A percentile compares a stretch with the other conserved stretches of the same genome.
phyloP scores from a whole-genome alignment of 2,888 invertebrate genomes.

The Phymatocera aterrima region DNA sequence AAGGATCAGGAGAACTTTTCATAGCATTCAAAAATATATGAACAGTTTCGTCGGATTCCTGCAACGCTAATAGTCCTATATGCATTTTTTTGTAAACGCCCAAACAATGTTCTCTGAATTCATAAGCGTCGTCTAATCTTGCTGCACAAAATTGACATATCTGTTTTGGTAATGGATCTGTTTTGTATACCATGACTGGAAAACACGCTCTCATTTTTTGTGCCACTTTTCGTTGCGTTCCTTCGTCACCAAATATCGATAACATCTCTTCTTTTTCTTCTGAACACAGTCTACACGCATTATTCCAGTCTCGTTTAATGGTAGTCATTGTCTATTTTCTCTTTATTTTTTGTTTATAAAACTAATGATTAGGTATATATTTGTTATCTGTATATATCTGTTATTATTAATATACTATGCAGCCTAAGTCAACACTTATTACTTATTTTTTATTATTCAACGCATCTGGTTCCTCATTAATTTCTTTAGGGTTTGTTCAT shows the following conservation, averaged over 20 bases:
- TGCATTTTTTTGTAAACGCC: conserved; percentile 66
- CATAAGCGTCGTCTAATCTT: conserved; percentile 65
- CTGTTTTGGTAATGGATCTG: conserved; percentile 69
- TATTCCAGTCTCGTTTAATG: conserved; percentile 56
- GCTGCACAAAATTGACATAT: conserved; percentile 70
- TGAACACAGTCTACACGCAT: conserved; percentile 65
- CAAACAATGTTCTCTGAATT: conserved; percentile 66
- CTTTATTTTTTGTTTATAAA: not conserved
- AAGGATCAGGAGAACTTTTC: conserved; percentile 67
- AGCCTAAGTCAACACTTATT: not conserved
- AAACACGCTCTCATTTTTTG: conserved; percentile 66
- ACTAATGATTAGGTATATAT: not conserved
- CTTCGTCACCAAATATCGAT: conserved; percentile 66
- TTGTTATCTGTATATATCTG: not conserved
- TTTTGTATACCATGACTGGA: conserved; percentile 67
- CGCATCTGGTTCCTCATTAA: no score
- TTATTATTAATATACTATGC: no score
- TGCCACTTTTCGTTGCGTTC: conserved; percentile 63
- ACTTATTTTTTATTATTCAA: not conserved
- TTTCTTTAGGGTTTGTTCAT: not conserved
- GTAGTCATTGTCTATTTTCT: conserved; percentile 7
- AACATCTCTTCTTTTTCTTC: conserved; percentile 67
- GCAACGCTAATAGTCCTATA: conserved; percentile 56
- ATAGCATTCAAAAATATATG: conserved; percentile 67
- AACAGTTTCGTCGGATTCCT: conserved; percentile 60